These are phyloP conservation scores for Eurytemora carolleeae DNA, from an alignment of 1,140 invertebrate genomes.

Conservation along the genomic window DNA sequence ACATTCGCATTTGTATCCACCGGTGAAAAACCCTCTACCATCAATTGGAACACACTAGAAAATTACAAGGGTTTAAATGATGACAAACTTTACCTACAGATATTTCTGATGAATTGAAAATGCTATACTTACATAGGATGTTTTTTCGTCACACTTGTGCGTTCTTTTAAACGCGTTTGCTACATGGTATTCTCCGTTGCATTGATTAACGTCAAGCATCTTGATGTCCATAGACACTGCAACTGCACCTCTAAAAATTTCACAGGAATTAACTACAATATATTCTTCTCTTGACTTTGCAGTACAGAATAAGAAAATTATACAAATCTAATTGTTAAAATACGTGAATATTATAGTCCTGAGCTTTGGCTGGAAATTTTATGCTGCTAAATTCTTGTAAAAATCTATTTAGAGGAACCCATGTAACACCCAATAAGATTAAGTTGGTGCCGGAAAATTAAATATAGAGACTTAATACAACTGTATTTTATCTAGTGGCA, in stretches of 20 bases:
- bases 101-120: no score
- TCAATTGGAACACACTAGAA: constrained; percentile 78
- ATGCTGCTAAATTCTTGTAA: no score
- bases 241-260: constrained; percentile 64
- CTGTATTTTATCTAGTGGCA: no score
- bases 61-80: constrained; percentile 13
- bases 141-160: constrained; percentile 74
- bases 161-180: constrained; percentile 88
- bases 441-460: no score
- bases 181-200: constrained; percentile 61
- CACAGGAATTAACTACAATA: no score
- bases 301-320: no score
- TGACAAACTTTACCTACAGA: neutral
- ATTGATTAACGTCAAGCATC: constrained; percentile 85
- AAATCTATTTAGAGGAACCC: no score
- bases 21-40: constrained; percentile 67
- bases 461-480: no score
- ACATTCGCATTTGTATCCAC: constrained; percentile 97
- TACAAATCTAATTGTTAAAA: no score
- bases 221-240: constrained; percentile 73
- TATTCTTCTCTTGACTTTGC: constrained; percentile 3
- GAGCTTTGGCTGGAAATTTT: no score
- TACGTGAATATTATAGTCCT: no score
- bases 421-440: no score
- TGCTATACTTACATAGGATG: constrained; percentile 74